A percentile compares a stretch with the other conserved stretches of the same genome.
phyloP scores from a whole-genome alignment of 2,888 invertebrate species.

The Ischnura elegans region DNA sequence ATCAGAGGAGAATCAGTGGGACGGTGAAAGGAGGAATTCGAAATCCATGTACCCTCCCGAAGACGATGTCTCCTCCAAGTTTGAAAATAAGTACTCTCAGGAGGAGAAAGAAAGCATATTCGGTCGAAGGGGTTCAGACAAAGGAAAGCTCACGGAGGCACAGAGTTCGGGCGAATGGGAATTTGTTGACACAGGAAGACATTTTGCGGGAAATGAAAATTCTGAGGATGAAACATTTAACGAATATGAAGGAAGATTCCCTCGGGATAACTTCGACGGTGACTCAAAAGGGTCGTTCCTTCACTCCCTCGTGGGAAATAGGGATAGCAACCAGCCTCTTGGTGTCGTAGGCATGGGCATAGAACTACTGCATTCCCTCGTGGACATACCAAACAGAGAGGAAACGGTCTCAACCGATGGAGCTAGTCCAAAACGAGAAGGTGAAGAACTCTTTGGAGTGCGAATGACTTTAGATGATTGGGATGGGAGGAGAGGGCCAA shows the following conservation, averaged over 20 bases:
- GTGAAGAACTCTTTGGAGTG: conserved; percentile 20
- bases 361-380: background rate
- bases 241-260: background rate
- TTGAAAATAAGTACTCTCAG: conserved; percentile 43
- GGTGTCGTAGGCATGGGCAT: conserved; percentile 33
- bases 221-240: background rate
- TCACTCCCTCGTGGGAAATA: background rate
- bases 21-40: background rate
- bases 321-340: background rate
- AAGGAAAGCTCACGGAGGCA: background rate
- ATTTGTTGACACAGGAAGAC: background rate
- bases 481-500: background rate
- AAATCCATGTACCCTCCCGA: conserved; percentile 5
- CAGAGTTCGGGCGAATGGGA: conserved; percentile 27
- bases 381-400: conserved; percentile 21
- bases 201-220: background rate
- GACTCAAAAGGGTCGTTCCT: background rate
- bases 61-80: conserved; percentile 7
- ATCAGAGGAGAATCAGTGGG: background rate
- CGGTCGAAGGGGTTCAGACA: background rate
- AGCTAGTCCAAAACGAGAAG: conserved; percentile 28
- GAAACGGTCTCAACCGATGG: background rate
- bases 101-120: background rate
- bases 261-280: background rate
- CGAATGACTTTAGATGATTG: conserved; percentile 38